A percentile compares a stretch with the other conserved stretches of the same genome.
Conservation (phyloP, 1,140 invertebrate genomes). For the Mesaphorura yosii region DNA sequence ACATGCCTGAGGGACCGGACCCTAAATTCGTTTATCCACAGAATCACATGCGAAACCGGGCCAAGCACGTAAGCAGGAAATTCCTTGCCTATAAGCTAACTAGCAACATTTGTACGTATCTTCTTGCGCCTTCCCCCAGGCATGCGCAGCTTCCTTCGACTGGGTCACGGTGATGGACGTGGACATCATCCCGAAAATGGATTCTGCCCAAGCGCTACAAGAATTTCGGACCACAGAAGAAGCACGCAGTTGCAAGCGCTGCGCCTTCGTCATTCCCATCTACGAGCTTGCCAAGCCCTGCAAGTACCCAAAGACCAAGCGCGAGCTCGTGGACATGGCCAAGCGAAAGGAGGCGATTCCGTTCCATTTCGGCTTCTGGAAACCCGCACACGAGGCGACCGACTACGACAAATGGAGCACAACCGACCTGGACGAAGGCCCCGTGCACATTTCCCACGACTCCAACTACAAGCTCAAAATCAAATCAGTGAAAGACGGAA, state of each 20-base stretch:
- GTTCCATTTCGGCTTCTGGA: slow-evolving; percentile 85
- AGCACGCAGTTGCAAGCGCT: slow-evolving; percentile 34
- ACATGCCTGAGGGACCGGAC: too few relatives aligned
- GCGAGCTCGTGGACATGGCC: slow-evolving; percentile 58
- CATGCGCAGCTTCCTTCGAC: too few relatives aligned
- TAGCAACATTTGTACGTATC: too few relatives aligned
- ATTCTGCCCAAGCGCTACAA: slow-evolving; percentile 53
- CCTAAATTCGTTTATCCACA: too few relatives aligned
- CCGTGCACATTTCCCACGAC: slow-evolving; percentile 23
- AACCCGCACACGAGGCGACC: slow-evolving; percentile 81
- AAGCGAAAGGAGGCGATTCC: slow-evolving; percentile 66
- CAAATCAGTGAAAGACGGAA: too few relatives aligned
- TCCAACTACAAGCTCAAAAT: too few relatives aligned
- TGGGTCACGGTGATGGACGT: slow-evolving; percentile 78
- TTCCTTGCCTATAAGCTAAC: too few relatives aligned
- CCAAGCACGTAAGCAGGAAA: too few relatives aligned
- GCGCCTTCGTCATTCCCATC: slow-evolving; percentile 83
- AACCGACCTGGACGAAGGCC: slow-evolving; percentile 18
- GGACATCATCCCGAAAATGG: slow-evolving; percentile 65
- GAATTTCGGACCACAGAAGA: slow-evolving; percentile 43
- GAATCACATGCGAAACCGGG: too few relatives aligned
- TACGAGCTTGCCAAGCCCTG: slow-evolving; percentile 48
- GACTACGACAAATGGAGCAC: slow-evolving; percentile 51
- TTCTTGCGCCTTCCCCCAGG: too few relatives aligned
- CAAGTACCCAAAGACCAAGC: slow-evolving; percentile 64